These are phyloP conservation scores for Pitangus sulphuratus DNA, from an alignment of 2,797 vertebrate genomes.

Conservation along the genomic window DNA sequence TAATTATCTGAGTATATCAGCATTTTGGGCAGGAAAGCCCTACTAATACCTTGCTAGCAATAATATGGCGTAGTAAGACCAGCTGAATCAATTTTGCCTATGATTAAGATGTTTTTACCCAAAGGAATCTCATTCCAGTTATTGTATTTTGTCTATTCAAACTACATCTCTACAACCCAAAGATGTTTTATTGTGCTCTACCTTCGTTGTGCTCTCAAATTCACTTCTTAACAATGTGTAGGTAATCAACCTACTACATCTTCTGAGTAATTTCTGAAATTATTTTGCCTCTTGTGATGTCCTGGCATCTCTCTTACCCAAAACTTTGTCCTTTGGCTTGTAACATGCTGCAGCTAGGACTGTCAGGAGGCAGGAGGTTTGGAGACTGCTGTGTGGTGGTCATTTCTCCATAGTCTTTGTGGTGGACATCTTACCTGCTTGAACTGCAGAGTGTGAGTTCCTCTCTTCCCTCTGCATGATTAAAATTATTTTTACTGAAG, in stretches of 20 bases:
- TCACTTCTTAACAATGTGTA: neutral
- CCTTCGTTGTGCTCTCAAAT: neutral
- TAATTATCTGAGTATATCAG: neutral
- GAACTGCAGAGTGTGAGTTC: neutral
- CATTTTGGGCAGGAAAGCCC: neutral
- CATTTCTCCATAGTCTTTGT: neutral
- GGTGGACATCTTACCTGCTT: neutral
- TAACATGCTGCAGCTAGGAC: neutral
- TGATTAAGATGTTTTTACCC: neutral
- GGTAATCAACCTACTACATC: neutral
- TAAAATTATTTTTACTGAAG: neutral
- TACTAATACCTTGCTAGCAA: neutral
- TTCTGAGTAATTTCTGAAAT: neutral
- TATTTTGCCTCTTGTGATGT: neutral
- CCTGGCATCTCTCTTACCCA: neutral
- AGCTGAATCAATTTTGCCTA: neutral
- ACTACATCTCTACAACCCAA: neutral
- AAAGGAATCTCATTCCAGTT: neutral
- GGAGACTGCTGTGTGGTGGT: neutral
- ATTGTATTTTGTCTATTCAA: neutral
- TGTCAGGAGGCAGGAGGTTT: neutral
- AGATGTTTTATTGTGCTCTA: neutral
- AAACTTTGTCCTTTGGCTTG: neutral
- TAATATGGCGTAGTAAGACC: neutral
- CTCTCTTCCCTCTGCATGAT: neutral